Base-by-base conservation (phyloP, 2,797 vertebrate species). In the Enteromius paludinosus region DNA sequence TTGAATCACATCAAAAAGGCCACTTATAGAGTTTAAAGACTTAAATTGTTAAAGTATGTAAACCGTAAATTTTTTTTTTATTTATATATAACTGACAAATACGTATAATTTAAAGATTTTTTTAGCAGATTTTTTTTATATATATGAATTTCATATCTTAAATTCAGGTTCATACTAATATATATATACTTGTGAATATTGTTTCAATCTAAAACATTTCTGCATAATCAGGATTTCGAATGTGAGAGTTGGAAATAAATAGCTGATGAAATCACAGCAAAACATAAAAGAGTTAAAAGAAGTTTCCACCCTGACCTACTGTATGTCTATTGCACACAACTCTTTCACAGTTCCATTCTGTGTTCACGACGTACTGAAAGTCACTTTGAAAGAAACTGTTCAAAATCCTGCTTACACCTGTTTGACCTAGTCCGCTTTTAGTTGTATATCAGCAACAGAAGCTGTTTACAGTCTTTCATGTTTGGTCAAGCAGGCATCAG, bases 401-500 rank as follows among this genome's bases (percentile, higher is more conserved):
- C 20, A 35, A 35, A 73, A 35, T 35, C 20, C 11, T n/a, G 1
- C 25, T 33, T 9, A 15, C 41, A 49, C 15, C 41, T 65, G 43
- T 15, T 35, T 45, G 61, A 41, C 28, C 17, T 33, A 23, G 25
- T 35, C 25, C 0, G 1, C 47, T 69, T 68, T 59, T 17, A 4
- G 47, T 71, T 38, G 12, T 45, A 41, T 30, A 23, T 66, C 38
- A 59, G 49, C 30, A 33, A 7, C 38, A 69, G 65, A 78, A 38
- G 62, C 30, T 56, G 72, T 56, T 35, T n/a, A 38, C 20, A n/a
- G 28, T 45, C 70, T 85, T 56, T 82, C 9, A 17, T 82, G 74
- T 62, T 66, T 81, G 81, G 84, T 85, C 69, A 79, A 41, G 54
- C 62, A 52, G 62, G 38, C 28, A 33, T 78, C 35, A 56, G 38